Evolutionary conservation across 2,888 invertebrate species (phyloP).

Genomic region (Micoletzkya japonica): DNA sequence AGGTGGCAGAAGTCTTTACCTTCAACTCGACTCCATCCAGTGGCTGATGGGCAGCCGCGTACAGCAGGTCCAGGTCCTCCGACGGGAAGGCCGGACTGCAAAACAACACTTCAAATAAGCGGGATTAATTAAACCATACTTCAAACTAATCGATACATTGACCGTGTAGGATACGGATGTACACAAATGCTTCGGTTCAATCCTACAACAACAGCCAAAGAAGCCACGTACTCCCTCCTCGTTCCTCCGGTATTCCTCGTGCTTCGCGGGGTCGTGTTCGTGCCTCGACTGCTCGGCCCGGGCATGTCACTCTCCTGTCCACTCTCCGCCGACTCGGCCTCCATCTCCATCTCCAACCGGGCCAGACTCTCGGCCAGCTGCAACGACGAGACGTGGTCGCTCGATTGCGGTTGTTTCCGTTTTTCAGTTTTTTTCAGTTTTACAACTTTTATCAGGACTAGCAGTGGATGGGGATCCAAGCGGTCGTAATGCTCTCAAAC

Average conservation of each 20-base stretch:
- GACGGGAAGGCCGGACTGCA: conserved; percentile 29
- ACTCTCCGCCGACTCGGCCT: conserved; percentile 36
- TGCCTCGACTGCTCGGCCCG: not conserved
- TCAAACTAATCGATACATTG: too few relatives aligned
- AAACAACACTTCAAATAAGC: not conserved
- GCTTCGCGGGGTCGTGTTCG: conserved; percentile 18
- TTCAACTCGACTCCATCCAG: conserved; percentile 32
- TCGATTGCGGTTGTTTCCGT: too few relatives aligned
- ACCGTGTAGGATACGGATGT: too few relatives aligned
- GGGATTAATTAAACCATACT: not conserved
- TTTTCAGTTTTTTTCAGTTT: too few relatives aligned
- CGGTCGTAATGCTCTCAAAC: not conserved
- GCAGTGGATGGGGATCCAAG: too few relatives aligned
- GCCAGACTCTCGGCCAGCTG: not conserved
- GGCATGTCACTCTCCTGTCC: conserved; percentile 45
- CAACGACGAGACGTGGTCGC: too few relatives aligned
- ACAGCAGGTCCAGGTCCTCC: conserved; percentile 48
- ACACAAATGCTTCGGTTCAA: too few relatives aligned
- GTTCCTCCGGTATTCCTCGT: not conserved
- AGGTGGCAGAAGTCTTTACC: too few relatives aligned
- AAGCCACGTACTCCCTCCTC: not conserved
- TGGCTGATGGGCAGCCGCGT: conserved; percentile 39
- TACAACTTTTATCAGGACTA: too few relatives aligned
- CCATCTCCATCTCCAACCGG: not conserved
- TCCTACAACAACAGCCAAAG: not conserved